Conservation (phyloP, 2,797 vertebrate species). For the Astyanax mexicanus region DNA sequence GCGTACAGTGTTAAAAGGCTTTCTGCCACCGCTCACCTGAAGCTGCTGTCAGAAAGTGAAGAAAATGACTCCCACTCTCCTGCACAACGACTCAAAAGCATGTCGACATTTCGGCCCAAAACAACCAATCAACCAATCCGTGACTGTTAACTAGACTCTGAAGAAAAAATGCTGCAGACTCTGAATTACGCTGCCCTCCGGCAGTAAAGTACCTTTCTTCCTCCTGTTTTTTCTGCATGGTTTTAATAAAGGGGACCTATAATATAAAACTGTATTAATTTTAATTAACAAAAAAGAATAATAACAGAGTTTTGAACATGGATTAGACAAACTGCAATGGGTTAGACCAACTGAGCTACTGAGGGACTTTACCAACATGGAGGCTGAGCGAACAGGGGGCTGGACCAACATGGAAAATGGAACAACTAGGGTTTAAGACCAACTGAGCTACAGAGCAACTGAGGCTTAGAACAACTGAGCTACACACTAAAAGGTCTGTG, state of each 20-base stretch:
- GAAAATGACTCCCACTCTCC: conserved; percentile 6
- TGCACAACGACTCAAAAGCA: neutral
- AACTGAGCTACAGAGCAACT: too few species aligned
- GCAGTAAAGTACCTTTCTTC: neutral
- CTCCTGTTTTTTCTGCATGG: neutral
- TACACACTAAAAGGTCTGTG: too few species aligned
- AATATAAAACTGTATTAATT: neutral
- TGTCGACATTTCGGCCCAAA: neutral
- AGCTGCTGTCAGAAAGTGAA: conserved; percentile 7
- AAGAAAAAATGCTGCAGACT: neutral
- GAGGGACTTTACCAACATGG: too few species aligned
- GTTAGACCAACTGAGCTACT: too few species aligned
- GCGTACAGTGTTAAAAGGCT: conserved; percentile 33
- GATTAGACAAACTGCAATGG: too few species aligned
- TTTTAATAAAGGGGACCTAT: neutral
- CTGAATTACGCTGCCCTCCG: neutral
- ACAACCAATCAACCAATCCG: neutral
- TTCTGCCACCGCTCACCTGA: conserved; percentile 21
- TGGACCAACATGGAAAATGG: too few species aligned
- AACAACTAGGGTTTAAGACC: too few species aligned
- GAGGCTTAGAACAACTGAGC: too few species aligned
- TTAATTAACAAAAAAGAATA: too few species aligned
- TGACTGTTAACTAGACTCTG: neutral
- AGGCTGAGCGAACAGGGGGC: too few species aligned
- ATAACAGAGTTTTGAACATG: too few species aligned